Conservation (phyloP, 1,140 invertebrate species). For the Macrosteles quadrilineatus region DNA sequence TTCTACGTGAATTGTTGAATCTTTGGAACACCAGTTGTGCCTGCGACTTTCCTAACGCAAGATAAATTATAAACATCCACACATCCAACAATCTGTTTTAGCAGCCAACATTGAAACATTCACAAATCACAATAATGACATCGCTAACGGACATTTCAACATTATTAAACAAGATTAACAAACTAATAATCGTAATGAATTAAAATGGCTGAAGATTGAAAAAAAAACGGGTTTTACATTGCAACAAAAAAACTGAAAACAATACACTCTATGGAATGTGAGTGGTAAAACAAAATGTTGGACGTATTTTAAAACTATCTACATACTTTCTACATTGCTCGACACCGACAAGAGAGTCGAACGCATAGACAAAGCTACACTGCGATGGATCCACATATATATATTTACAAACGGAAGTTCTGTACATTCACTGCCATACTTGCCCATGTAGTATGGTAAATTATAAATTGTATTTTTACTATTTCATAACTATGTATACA, state of each 20-base stretch:
- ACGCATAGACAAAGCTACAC: slow-evolving; percentile 21
- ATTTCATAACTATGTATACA: slow-evolving; percentile 16
- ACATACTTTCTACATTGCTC: slow-evolving; percentile 23
- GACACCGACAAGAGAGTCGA: background rate
- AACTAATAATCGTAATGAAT: no score
- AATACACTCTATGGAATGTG: background rate
- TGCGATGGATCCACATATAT: slow-evolving; percentile 20
- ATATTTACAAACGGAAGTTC: slow-evolving; percentile 19
- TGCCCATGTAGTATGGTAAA: slow-evolving; percentile 12
- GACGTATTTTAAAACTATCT: background rate
- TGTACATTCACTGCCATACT: slow-evolving; percentile 9
- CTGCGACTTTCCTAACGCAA: slow-evolving; percentile 9
- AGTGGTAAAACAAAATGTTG: slow-evolving; percentile 5
- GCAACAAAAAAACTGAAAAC: no score
- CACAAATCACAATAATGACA: background rate
- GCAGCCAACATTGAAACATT: background rate
- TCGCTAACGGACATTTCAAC: no score
- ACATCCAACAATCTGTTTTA: background rate
- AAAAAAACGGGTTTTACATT: no score
- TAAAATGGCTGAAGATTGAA: no score
- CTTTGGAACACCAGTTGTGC: slow-evolving; percentile 23
- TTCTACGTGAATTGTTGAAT: slow-evolving; percentile 7
- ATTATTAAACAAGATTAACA: no score
- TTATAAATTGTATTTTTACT: slow-evolving; percentile 21
- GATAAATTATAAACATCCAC: slow-evolving; percentile 15